phyloP scores from a whole-genome alignment of 2,888 invertebrate species.

The Glyphotaelius pellucidus region DNA sequence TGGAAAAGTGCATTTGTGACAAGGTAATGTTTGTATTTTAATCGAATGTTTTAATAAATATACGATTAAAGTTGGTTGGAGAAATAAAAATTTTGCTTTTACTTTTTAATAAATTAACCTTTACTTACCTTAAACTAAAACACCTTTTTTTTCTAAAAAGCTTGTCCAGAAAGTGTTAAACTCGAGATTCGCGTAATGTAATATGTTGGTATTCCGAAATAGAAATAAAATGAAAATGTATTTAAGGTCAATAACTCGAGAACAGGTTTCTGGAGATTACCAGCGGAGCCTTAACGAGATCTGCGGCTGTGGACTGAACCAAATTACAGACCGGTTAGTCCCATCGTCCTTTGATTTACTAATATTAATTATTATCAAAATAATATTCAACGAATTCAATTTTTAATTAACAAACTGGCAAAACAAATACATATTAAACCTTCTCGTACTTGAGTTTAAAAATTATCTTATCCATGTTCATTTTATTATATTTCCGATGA shows the following conservation, averaged over 20 bases:
- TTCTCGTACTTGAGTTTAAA: neutral
- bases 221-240: conserved; percentile 26
- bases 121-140: neutral
- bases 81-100: too few relatives aligned
- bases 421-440: neutral
- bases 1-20: too few relatives aligned
- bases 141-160: neutral
- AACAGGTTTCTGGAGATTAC: conserved; percentile 23
- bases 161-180: conserved; percentile 5
- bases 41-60: too few relatives aligned
- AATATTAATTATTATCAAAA: neutral
- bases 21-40: too few relatives aligned
- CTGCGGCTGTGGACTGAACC: neutral
- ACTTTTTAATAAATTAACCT: too few relatives aligned
- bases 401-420: neutral
- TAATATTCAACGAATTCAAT: neutral
- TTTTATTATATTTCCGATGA: too few relatives aligned
- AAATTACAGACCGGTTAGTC: conserved; percentile 4
- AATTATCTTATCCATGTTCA: too few relatives aligned
- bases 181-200: neutral
- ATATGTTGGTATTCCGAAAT: neutral
- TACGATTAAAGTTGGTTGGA: too few relatives aligned
- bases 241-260: conserved; percentile 39
- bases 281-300: conserved; percentile 14
- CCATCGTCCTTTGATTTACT: conserved; percentile 6